Conservation (phyloP, 1,140 invertebrate species). For the Panagrolaimus sp. region DNA sequence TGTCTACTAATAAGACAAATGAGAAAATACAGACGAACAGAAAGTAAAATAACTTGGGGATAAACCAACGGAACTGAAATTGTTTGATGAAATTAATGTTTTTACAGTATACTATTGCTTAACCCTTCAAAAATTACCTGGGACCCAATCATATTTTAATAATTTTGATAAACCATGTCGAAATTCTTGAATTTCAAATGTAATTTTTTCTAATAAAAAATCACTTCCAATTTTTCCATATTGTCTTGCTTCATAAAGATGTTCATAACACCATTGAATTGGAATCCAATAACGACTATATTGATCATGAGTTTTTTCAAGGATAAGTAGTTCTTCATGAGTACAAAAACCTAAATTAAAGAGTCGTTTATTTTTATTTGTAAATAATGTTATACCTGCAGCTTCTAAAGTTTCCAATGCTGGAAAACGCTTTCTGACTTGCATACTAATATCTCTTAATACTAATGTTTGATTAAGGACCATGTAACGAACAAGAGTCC, state of each 20-base stretch:
- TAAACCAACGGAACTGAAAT: conserved; percentile 50
- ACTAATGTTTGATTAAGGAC: conserved; percentile 42
- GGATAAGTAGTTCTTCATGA: conserved; percentile 30
- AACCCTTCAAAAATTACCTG: no score
- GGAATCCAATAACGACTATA: conserved; percentile 53
- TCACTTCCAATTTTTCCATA: conserved; percentile 50
- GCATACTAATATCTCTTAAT: conserved; percentile 50
- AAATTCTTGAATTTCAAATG: conserved; percentile 41
- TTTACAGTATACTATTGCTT: no score
- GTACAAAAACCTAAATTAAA: conserved; percentile 41
- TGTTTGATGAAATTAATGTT: no score
- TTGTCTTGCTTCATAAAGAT: conserved; percentile 40
- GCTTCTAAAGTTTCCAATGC: conserved; percentile 54
- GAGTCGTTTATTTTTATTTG: neutral
- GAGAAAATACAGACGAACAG: conserved; percentile 53
- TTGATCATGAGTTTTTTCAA: conserved; percentile 38
- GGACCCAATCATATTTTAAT: conserved; percentile 55
- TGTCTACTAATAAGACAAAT: conserved; percentile 50
- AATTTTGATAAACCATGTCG: conserved; percentile 37
- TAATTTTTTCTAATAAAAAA: conserved; percentile 40
- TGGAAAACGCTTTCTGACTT: conserved; percentile 47
- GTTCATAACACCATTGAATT: conserved; percentile 43
- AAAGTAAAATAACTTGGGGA: conserved; percentile 55
- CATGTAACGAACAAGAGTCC: conserved; percentile 17
- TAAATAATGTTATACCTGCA: conserved; percentile 26